Conservation (phyloP, 2,888 invertebrate species). For the Pteria penguin region DNA sequence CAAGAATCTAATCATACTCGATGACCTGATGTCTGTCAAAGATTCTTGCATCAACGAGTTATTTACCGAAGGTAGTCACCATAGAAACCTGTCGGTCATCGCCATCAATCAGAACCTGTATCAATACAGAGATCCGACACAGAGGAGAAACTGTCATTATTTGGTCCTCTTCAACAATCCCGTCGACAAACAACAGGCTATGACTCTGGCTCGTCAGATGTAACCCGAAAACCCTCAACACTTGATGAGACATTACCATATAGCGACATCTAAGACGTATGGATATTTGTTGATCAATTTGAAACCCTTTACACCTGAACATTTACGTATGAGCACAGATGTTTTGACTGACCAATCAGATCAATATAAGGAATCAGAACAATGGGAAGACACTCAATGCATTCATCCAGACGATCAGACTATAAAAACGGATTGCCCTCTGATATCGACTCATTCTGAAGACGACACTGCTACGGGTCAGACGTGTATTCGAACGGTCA, state of each 20-base stretch:
- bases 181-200: constrained; percentile 43
- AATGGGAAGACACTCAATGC: neutral
- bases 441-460: constrained; percentile 15
- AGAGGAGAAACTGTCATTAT: too few relatives aligned
- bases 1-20: constrained; percentile 44
- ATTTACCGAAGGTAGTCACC: constrained; percentile 50
- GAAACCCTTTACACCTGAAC: constrained; percentile 30
- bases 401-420: constrained; percentile 5
- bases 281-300: constrained; percentile 12
- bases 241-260: constrained; percentile 1
- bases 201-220: constrained; percentile 48
- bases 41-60: constrained; percentile 41
- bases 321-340: constrained; percentile 25
- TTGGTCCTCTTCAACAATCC: too few relatives aligned
- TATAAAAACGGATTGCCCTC: constrained; percentile 13
- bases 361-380: too few relatives aligned
- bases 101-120: constrained; percentile 49
- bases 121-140: constrained; percentile 46
- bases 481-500: constrained; percentile 36
- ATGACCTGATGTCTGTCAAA: too few relatives aligned
- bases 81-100: constrained; percentile 44
- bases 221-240: constrained; percentile 26
- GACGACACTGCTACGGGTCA: constrained; percentile 31
- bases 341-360: too few relatives aligned
- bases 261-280: neutral